Conservation (phyloP, 2,797 vertebrate species). For the Sciaenops ocellatus region DNA sequence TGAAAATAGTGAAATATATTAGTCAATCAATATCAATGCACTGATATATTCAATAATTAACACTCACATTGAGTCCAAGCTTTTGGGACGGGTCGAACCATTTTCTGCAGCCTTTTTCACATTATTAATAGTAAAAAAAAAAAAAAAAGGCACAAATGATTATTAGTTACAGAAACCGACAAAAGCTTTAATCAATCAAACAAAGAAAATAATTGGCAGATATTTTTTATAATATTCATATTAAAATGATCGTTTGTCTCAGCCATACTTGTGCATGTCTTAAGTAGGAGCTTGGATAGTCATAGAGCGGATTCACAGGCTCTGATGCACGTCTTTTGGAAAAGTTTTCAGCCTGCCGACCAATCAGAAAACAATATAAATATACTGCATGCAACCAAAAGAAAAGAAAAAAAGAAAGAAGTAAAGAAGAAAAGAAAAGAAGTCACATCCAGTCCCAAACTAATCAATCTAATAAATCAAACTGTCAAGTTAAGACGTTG, state of each 20-base stretch:
- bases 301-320: constrained; percentile 53
- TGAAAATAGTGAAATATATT: not conserved
- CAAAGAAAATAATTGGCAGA: not conserved
- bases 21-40: not conserved
- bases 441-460: not conserved
- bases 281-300: constrained; percentile 38
- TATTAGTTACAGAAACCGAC: not conserved
- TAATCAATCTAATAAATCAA: not conserved
- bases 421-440: no score
- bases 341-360: not conserved
- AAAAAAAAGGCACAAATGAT: not conserved
- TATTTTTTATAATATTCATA: not conserved
- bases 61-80: constrained; percentile 72
- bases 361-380: constrained; percentile 28
- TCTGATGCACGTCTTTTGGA: constrained; percentile 52
- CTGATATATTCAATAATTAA: not conserved
- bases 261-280: not conserved
- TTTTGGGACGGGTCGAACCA: not conserved
- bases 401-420: no score
- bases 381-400: not conserved
- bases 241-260: not conserved
- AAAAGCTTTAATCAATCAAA: no score
- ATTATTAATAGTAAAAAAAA: not conserved
- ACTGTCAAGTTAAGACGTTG: not conserved
- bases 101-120: not conserved